Base-by-base conservation (phyloP, 92 coral and sea anemone genomes). In the Blastomussa wellsi region DNA sequence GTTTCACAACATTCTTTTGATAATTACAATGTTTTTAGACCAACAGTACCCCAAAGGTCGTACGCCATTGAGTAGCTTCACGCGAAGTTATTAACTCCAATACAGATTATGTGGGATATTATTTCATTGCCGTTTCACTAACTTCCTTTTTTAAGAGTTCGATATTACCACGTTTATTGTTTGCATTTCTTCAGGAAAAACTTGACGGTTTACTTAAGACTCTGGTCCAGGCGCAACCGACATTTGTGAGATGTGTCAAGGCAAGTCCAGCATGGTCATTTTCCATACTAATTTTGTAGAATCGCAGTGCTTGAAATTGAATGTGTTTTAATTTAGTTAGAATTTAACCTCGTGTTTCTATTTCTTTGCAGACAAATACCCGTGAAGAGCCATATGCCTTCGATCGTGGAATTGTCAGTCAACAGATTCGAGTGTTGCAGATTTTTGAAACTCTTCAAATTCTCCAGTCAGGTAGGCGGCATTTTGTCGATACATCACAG, bases 171-270 rank as follows among this genome's bases (percentile, higher is more conserved):
- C 37, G 35, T 31, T 31, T 6, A 14, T 37, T 48, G 7, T 20
- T 57, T 32, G 24, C 66, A 35, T 75, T 33, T 75, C 66, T 83
- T 66, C 71, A 95, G 98, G 86, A 87, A 55, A 95, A 87, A 89
- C 90, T 95, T 3, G 98, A 95, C 70, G 93, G 88, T 49, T 32
- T 95, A 14, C 82, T 95, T 75, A 95, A 95, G 87, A 94, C 98
- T 3, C 74, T 95, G 88, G 95, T 95, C 22, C 98, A 92, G 66
- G 95, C 98, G 33, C 93, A 94, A 42, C 98, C 98, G 17, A 80
- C 87, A 57, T 95, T 95, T 78, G 83, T 95, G 51, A 82, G 97
- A 49, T 95, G 98, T 36, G 81, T 95, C 64, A 93, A 94, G 93
- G 98, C 92, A 86, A 77, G 48, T 31, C 55, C 29, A 24, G 53